Evolutionary conservation across 2,113 vertebrate genomes (phyloP).

Genomic region (Petroica traversi): DNA sequence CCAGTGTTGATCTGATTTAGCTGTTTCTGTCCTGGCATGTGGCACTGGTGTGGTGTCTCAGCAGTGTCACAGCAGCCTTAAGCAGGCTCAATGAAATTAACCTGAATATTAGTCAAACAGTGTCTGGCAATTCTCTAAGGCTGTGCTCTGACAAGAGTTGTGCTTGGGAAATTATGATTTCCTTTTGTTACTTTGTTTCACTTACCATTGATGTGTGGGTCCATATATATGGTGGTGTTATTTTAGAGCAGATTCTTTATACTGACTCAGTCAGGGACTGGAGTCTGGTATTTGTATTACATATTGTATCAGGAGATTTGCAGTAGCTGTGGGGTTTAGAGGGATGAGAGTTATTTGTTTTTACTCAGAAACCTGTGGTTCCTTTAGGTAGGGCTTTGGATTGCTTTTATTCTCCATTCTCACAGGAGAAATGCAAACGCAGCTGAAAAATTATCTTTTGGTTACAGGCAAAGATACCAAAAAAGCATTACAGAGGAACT

Average conservation of each 20-base stretch:
- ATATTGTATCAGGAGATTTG: slow-evolving; percentile 35
- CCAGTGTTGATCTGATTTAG: neutral
- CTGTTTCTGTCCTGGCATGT: neutral
- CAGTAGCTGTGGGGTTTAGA: neutral
- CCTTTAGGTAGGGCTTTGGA: neutral
- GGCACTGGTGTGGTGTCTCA: neutral
- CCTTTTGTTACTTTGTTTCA: slow-evolving; percentile 8
- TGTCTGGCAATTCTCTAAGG: neutral
- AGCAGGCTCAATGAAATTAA: neutral
- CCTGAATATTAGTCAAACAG: neutral
- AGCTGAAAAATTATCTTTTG: neutral
- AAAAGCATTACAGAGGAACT: neutral
- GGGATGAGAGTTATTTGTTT: slow-evolving; percentile 32
- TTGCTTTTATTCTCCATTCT: neutral
- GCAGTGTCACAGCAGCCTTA: neutral
- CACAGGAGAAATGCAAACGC: neutral
- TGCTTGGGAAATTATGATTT: neutral
- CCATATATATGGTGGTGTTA: neutral
- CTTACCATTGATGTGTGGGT: neutral
- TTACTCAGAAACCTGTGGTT: neutral
- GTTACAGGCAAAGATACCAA: neutral
- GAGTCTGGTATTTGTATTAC: slow-evolving; percentile 34
- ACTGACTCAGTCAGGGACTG: neutral
- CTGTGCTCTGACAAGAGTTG: neutral
- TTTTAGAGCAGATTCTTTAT: neutral